Evolutionary conservation across 2,888 invertebrate species (phyloP).

Genomic region (Lasioglossum figueresi): DNA sequence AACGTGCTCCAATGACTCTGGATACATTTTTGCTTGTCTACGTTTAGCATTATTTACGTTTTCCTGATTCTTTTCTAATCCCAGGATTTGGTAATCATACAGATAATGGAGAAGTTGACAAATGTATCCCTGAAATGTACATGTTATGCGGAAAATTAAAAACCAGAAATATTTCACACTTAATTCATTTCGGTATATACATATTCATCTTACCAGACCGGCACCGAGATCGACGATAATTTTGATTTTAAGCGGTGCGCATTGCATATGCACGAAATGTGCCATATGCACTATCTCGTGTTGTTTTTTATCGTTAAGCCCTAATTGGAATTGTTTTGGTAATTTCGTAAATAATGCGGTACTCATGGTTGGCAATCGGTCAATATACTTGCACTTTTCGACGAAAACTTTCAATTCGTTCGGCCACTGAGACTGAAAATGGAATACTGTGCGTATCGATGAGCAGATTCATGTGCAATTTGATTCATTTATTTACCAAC

Average conservation of each 20-base stretch:
- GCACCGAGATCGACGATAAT: slow-evolving; percentile 90
- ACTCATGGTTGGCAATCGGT: slow-evolving; percentile 75
- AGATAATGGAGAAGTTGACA: slow-evolving; percentile 87
- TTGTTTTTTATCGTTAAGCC: slow-evolving; percentile 87
- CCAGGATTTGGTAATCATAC: slow-evolving; percentile 87
- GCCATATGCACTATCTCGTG: slow-evolving; percentile 89
- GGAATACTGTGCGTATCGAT: neutral
- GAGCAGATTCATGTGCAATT: neutral
- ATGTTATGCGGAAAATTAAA: neutral
- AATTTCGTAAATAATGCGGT: slow-evolving; percentile 59
- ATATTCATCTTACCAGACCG: slow-evolving; percentile 87
- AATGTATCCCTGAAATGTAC: slow-evolving; percentile 87
- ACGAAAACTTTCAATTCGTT: slow-evolving; percentile 83
- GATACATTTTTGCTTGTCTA: slow-evolving; percentile 86
- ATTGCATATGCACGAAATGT: slow-evolving; percentile 85
- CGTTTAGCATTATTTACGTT: slow-evolving; percentile 86
- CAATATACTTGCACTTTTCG: slow-evolving; percentile 71
- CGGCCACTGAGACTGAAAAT: slow-evolving; percentile 78
- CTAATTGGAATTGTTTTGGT: slow-evolving; percentile 77
- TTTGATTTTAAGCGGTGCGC: slow-evolving; percentile 84
- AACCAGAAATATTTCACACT: slow-evolving; percentile 2
- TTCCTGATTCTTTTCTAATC: slow-evolving; percentile 87
- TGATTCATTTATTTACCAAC: slow-evolving; percentile 61
- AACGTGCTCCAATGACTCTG: slow-evolving; percentile 85
- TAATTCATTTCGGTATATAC: slow-evolving; percentile 9